Evolutionary conservation across 2,113 vertebrate genomes (phyloP).

Genomic region (Ifrita kowaldi): DNA sequence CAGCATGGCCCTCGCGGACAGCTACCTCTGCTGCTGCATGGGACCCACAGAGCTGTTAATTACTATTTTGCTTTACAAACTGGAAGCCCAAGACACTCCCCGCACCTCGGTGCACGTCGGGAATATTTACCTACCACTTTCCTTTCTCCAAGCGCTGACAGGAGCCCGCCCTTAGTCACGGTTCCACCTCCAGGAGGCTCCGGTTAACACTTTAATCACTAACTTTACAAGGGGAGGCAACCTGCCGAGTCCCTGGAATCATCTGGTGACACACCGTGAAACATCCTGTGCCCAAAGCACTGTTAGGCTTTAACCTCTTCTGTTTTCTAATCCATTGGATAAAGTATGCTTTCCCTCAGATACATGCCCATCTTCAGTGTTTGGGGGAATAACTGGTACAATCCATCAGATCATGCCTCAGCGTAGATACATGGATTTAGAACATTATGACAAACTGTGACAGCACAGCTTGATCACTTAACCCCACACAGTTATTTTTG

Average conservation of each 20-base stretch:
- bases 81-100: conserved; percentile 61
- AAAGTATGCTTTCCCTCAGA: background rate
- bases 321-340: fast-evolving
- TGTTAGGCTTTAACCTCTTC: background rate
- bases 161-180: background rate
- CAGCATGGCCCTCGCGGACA: background rate
- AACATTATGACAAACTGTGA: background rate
- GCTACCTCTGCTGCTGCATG: background rate
- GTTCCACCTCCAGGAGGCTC: background rate
- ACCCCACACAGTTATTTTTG: background rate
- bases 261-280: background rate
- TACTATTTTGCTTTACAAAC: background rate
- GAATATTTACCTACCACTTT: conserved; percentile 50
- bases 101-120: conserved; percentile 61
- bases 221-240: background rate
- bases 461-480: background rate
- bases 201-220: conserved; percentile 23
- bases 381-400: no score
- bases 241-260: background rate
- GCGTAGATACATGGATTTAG: background rate
- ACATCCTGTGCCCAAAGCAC: background rate
- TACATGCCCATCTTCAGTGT: fast-evolving
- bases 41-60: background rate
- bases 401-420: background rate
- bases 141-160: background rate